phyloP scores from a whole-genome alignment of 2,797 vertebrate genomes.

The Cetoscarus ocellatus region DNA sequence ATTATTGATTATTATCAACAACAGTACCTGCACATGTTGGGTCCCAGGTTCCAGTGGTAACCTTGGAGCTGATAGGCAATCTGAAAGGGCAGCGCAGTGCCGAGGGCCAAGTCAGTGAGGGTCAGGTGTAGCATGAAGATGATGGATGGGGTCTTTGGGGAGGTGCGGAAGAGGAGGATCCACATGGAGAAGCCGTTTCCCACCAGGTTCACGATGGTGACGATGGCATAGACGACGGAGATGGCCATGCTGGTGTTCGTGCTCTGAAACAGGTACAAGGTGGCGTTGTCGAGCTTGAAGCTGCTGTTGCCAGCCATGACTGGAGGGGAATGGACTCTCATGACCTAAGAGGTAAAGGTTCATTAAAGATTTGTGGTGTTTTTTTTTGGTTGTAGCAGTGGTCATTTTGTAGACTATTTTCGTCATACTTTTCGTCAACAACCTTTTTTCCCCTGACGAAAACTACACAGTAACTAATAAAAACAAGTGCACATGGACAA shows the following conservation, averaged over 20 bases:
- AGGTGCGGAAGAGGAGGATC: slow-evolving; percentile 89
- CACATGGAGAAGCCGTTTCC: slow-evolving; percentile 93
- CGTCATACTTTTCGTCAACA: no score
- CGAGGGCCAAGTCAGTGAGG: slow-evolving; percentile 89
- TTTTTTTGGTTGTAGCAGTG: no score
- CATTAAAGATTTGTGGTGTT: background rate
- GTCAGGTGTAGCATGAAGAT: slow-evolving; percentile 98
- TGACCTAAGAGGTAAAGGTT: slow-evolving; percentile 35
- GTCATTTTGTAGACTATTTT: no score
- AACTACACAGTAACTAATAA: no score
- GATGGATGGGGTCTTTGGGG: slow-evolving; percentile 89
- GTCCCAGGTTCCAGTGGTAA: slow-evolving; percentile 89
- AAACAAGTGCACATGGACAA: no score
- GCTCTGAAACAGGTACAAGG: slow-evolving; percentile 84
- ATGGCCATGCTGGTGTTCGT: slow-evolving; percentile 69
- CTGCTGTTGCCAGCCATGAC: slow-evolving; percentile 76
- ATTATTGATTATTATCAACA: background rate
- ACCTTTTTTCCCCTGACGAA: no score
- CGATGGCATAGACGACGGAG: slow-evolving; percentile 86
- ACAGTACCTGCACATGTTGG: slow-evolving; percentile 84
- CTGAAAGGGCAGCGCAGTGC: slow-evolving; percentile 91
- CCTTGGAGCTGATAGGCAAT: slow-evolving; percentile 86
- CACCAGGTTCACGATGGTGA: slow-evolving; percentile 86
- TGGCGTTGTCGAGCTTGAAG: slow-evolving; percentile 84
- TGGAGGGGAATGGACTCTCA: slow-evolving; percentile 19